Conservation (phyloP, 2,797 vertebrate species). For the Eulemur mongoz region DNA sequence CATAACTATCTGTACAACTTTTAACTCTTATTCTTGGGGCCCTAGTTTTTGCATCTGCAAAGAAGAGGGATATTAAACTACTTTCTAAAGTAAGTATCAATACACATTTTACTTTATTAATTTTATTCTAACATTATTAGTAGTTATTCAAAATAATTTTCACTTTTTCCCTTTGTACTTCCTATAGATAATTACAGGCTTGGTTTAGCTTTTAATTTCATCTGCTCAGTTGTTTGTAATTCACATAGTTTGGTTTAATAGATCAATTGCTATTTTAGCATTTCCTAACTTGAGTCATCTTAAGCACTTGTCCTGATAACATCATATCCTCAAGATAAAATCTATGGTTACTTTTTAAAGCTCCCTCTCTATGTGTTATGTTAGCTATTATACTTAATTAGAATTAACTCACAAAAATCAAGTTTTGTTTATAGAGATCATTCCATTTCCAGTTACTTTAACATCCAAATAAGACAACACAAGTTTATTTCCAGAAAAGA, state of each 20-base stretch:
- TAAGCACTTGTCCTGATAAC: slow-evolving; percentile 9
- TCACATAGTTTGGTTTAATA: neutral
- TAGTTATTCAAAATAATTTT: slow-evolving; percentile 26
- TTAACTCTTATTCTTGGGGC: neutral
- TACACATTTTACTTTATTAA: neutral
- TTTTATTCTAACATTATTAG: neutral
- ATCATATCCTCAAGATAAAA: slow-evolving; percentile 3
- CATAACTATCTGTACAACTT: neutral
- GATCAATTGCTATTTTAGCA: neutral
- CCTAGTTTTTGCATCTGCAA: neutral
- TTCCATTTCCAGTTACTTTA: neutral
- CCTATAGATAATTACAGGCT: neutral
- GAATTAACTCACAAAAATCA: neutral
- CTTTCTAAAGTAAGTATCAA: neutral
- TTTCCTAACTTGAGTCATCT: neutral
- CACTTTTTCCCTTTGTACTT: neutral
- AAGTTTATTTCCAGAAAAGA: neutral
- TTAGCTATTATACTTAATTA: slow-evolving; percentile 22
- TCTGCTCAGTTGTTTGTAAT: neutral
- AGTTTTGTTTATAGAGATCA: neutral
- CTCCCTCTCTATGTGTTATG: neutral
- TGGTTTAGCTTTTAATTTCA: neutral
- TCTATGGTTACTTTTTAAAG: neutral
- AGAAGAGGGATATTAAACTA: neutral
- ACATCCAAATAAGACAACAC: neutral